Base-by-base conservation (phyloP, 2,888 invertebrate genomes). In the Lucinisca nassula region DNA sequence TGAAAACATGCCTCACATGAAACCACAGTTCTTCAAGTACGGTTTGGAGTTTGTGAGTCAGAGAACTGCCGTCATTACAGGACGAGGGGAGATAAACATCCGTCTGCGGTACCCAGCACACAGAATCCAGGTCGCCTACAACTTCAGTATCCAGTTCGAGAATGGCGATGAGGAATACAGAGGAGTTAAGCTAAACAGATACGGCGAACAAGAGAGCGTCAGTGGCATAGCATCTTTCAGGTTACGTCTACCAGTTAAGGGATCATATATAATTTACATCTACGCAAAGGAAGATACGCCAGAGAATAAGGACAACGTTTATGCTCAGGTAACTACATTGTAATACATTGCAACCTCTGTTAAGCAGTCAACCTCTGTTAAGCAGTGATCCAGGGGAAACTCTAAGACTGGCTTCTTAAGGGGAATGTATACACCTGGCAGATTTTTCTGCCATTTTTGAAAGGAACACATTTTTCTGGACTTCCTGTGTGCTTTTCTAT, bases 1-100 rank as follows among this genome's bases (percentile, higher is more conserved):
- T 91, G 96, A 96, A 92, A 95, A 96, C 90, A 95, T 96, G 92
- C 96, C 96, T 0, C 96, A 96, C 84, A 96, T 96, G 94, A 96
- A 96, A 88, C 96, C 96, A 35, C 95, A 96, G 81, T 96, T 96
- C 94, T 96, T 96, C 94, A 96, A 96, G 89, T 94, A 93, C 79
- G 96, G 96, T 40, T 93, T 96, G 72, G 96, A 96, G 90, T 95
- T 96, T 92, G 94, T 95, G 74, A 95, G 95, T 70, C 96, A 96
- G 91, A 92, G 95, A n/a, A 95, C 95, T 10, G 96, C 96, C 0
- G 96, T 96, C 12, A 95, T 96, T 79, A 92, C 92, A 79, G 93
- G 95, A 14, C 93, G 95, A 17, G 95, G 95, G 10, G 95, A 95
- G 82, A 94, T 95, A 30, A 95, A 95, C 80, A 94, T 96, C 79